phyloP scores from a whole-genome alignment of 2,888 invertebrate genomes.

The Isotomurus palustris region DNA sequence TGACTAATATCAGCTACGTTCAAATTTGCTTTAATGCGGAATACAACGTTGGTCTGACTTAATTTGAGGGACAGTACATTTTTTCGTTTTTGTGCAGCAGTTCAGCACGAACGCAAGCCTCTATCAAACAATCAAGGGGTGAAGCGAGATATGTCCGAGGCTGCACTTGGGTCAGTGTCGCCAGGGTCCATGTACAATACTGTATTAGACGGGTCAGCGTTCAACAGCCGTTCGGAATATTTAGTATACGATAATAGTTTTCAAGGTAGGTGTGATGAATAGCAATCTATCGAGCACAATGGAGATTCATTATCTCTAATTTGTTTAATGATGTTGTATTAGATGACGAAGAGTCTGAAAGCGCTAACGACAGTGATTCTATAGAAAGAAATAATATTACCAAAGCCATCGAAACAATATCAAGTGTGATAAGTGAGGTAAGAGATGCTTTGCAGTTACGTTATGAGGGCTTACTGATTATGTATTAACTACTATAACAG shows the following conservation, averaged over 20 bases:
- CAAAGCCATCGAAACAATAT: conserved; percentile 69
- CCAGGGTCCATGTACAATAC: conserved; percentile 33
- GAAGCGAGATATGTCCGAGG: conserved; percentile 37
- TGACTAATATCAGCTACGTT: no score
- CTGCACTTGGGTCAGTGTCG: conserved; percentile 36
- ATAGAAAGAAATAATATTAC: conserved; percentile 59
- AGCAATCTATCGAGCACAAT: background rate
- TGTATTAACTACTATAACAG: background rate
- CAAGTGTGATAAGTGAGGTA: conserved; percentile 53
- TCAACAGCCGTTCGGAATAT: conserved; percentile 32
- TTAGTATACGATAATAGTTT: conserved; percentile 41
- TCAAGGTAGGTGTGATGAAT: conserved; percentile 25
- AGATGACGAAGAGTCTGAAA: conserved; percentile 45
- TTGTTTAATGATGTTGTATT: conserved; percentile 5
- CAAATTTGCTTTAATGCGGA: no score
- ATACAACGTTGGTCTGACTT: conserved; percentile 23
- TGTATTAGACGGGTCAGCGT: conserved; percentile 20
- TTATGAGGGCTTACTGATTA: background rate
- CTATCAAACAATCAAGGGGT: conserved; percentile 36
- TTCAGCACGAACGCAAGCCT: conserved; percentile 46
- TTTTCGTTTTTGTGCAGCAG: conserved; percentile 46
- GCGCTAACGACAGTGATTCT: conserved; percentile 41
- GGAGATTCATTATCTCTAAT: background rate
- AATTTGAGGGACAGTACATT: conserved; percentile 34
- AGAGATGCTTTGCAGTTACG: background rate